Percentiles rank a stretch among this genome's conserved stretches.
These are phyloP conservation scores for Siderastrea siderea DNA, from an alignment of 92 coral and sea anemone species.

Conservation along the genomic window DNA sequence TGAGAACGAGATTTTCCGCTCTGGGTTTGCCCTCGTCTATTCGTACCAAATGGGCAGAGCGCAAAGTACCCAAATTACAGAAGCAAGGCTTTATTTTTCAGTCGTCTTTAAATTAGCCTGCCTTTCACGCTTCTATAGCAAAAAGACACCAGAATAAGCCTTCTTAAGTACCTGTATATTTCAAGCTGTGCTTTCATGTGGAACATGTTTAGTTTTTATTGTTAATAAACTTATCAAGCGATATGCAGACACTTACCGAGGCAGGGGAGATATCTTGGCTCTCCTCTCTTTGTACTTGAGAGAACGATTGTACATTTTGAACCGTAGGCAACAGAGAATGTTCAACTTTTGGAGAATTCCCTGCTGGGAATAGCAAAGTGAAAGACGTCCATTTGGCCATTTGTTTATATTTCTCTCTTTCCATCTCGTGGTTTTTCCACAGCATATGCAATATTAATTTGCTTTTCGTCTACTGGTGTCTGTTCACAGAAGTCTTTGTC, in stretches of 20 bases:
- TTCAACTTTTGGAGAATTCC: constrained; percentile 1
- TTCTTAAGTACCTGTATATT: constrained; percentile 30
- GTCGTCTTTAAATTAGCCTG: neutral
- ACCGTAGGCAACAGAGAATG: constrained; percentile 8
- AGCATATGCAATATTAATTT: constrained; percentile 46
- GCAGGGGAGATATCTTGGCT: neutral
- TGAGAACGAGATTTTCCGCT: neutral
- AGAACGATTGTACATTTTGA: too few species aligned
- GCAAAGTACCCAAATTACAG: neutral
- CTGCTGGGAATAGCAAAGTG: constrained; percentile 38
- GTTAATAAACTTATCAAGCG: constrained; percentile 15
- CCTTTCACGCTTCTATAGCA: constrained; percentile 12
- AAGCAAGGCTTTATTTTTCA: neutral
- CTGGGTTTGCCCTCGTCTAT: neutral
- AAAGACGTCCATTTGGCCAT: constrained; percentile 5
- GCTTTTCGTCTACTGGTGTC: constrained; percentile 45
- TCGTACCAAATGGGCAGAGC: neutral
- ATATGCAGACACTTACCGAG: neutral
- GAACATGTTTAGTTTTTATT: constrained; percentile 17
- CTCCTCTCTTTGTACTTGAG: neutral
- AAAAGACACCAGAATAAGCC: neutral
- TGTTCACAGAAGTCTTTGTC: constrained; percentile 21
- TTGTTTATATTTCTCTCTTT: constrained; percentile 25
- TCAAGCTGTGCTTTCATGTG: constrained; percentile 51
- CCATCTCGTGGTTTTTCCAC: constrained; percentile 48